phyloP scores from a whole-genome alignment of 2,797 vertebrate genomes.

The Argya squamiceps region DNA sequence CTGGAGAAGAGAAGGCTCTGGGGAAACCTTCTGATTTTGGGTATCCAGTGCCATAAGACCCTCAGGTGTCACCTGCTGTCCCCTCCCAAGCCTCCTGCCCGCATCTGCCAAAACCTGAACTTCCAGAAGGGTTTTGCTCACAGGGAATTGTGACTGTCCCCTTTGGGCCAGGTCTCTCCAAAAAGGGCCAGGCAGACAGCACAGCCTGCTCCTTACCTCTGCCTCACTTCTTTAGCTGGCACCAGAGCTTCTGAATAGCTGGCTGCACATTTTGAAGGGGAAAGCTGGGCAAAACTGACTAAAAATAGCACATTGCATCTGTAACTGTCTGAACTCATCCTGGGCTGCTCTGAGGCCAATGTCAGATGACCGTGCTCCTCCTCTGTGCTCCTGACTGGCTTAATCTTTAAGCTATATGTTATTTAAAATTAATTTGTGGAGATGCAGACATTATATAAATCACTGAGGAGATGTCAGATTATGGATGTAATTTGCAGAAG shows the following conservation, averaged over 20 bases:
- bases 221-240: not conserved
- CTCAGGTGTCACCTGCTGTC: not conserved
- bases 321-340: not conserved
- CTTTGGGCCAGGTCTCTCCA: not conserved
- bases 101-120: not conserved
- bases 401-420: not conserved
- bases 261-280: not conserved
- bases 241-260: not conserved
- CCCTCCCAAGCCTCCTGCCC: not conserved
- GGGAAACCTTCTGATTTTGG: not conserved
- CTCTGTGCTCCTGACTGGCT: not conserved
- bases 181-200: not conserved
- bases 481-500: not conserved
- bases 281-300: not conserved
- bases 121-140: not conserved
- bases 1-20: not conserved
- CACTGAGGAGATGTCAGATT: not conserved
- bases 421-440: slow-evolving; percentile 22
- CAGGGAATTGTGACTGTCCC: not conserved
- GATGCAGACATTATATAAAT: not conserved
- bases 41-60: not conserved
- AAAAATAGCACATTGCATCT: not conserved
- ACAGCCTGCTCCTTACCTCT: not conserved
- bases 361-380: not conserved
- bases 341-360: not conserved